Evolutionary conservation across 2,113 vertebrate species (phyloP), one percentile per base, ranked within the genome.

Genomic region (Oceanites oceanicus): DNA sequence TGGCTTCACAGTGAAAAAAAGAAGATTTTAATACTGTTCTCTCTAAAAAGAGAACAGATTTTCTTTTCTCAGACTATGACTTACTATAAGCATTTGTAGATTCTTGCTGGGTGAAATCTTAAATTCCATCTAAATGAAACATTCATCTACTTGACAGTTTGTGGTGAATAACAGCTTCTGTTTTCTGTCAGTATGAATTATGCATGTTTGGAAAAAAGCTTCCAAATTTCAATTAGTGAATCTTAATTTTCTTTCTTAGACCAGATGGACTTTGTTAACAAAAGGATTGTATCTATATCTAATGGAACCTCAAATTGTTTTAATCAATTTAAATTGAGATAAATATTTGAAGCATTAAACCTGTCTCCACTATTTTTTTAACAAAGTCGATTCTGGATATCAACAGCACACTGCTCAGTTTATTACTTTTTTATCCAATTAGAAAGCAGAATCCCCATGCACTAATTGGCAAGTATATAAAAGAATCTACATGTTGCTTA

Each of bases 171-270:
- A 92, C 92, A 95, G 98, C 97, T 98, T 98, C 97, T 98, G 98
- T 96, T 97, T 98, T 97, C 96, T 96, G 95, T 98, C 97, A 98
- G 94, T 97, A 97, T 97, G 97, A 98, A 98, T 97, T 97, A 97
- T 98, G 96, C 96, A 96, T 98, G 97, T 98, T 97, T 97, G 95
- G 95, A 97, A 93, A 96, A 97, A 96, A 96, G 95, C 95, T 98
- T 96, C 97, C 95, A 96, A 96, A 95, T 97, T 96, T 97, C 95
- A 97, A 97, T 97, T 97, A 97, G 94, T 88, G 93, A 91, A 97
- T 97, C 96, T 93, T 97, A 97, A 98, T 97, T 98, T 96, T 97
- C 96, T 97, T 89, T 96, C 95, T 95, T 76, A 82, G 96, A 88
- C 97, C 98, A 98, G 97, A 97, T 96, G 95, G 97, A 96, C 97